phyloP scores from a whole-genome alignment of 2,113 vertebrate genomes.

The Argyrosomus japonicus region DNA sequence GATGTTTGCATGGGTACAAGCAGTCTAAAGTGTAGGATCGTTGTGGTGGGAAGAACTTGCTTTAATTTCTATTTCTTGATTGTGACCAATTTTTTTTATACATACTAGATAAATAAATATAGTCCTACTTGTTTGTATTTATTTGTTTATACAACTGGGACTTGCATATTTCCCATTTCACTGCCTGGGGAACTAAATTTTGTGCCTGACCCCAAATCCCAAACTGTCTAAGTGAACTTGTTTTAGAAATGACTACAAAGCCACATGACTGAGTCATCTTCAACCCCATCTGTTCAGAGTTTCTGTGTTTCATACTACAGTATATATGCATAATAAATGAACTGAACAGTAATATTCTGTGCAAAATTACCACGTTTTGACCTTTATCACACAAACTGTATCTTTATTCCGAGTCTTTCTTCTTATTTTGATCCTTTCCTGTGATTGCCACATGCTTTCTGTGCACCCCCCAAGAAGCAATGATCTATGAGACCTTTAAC shows the following conservation, averaged over 20 bases:
- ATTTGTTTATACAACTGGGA: too few species aligned
- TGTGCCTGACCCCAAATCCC: background rate
- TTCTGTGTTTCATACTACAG: too few species aligned
- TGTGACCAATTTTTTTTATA: too few species aligned
- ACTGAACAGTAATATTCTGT: background rate
- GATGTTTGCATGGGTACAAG: too few species aligned
- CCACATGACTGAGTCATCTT: too few species aligned
- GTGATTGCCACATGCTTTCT: background rate
- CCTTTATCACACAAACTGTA: background rate
- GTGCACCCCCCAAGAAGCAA: background rate
- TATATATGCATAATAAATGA: background rate
- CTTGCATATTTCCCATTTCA: background rate
- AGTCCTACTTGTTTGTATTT: too few species aligned
- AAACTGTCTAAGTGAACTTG: too few species aligned
- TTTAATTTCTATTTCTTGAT: background rate
- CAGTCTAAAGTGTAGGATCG: too few species aligned
- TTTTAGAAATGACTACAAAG: too few species aligned
- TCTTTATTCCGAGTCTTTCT: too few species aligned
- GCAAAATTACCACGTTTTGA: background rate
- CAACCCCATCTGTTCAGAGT: too few species aligned
- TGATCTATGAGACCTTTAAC: slow-evolving; percentile 40
- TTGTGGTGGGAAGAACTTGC: background rate
- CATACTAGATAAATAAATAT: too few species aligned
- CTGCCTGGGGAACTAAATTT: background rate
- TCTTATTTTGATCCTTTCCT: background rate